Conservation (phyloP, 2,797 vertebrate genomes). For the Tarsius wallacei region DNA sequence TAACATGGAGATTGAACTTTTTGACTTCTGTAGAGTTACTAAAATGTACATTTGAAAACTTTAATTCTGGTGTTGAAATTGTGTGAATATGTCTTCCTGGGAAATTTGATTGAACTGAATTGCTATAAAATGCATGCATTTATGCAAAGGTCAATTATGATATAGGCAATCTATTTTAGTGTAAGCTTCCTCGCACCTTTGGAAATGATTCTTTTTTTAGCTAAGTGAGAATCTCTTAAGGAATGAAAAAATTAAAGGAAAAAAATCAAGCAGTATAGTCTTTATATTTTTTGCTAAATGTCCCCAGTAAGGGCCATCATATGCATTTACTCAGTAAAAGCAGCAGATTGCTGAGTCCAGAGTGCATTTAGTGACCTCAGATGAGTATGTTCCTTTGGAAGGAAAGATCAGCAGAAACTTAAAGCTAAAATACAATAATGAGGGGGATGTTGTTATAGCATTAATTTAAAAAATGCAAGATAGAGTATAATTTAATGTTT, state of each 20-base stretch:
- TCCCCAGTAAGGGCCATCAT: conserved; percentile 77
- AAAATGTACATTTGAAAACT: conserved; percentile 62
- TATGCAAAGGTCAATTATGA: conserved; percentile 80
- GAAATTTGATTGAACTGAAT: conserved; percentile 70
- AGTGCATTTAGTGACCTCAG: not conserved
- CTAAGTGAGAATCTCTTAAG: conserved; percentile 73
- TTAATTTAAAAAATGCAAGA: conserved; percentile 20
- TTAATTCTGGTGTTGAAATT: conserved; percentile 77
- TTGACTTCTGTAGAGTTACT: conserved; percentile 70
- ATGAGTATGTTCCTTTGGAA: not conserved
- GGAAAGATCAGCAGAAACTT: not conserved
- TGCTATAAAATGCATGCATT: conserved; percentile 77
- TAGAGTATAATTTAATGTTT: conserved; percentile 35
- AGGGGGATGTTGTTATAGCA: not conserved
- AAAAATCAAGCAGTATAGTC: conserved; percentile 28
- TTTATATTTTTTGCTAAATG: conserved; percentile 16
- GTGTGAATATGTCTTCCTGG: conserved; percentile 53
- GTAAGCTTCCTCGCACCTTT: conserved; percentile 76
- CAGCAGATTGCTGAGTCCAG: not conserved
- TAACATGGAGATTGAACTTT: conserved; percentile 73
- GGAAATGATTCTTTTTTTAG: conserved; percentile 77
- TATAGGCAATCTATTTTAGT: conserved; percentile 75
- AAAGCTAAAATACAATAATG: not conserved
- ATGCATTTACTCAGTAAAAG: conserved; percentile 49
- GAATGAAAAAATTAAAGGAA: conserved; percentile 75